Conservation (phyloP, 2,888 invertebrate species). For the Acanthoscelides obtectus region DNA sequence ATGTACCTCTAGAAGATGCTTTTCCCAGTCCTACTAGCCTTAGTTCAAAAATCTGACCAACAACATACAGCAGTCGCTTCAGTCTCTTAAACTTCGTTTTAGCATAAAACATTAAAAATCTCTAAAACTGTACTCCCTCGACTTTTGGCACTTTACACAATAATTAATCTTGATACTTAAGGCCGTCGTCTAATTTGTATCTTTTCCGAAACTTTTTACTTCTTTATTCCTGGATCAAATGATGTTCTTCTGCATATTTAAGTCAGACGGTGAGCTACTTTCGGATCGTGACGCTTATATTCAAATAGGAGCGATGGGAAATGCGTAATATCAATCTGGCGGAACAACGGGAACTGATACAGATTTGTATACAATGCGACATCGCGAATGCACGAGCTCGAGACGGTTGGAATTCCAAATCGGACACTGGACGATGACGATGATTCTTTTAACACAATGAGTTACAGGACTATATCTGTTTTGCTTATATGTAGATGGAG, state of each 20-base stretch:
- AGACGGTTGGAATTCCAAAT: background rate
- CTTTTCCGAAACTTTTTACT: too few species aligned
- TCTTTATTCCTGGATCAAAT: conserved; percentile 24
- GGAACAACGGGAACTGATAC: background rate
- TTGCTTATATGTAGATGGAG: background rate
- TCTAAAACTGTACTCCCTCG: too few species aligned
- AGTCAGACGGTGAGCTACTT: conserved; percentile 14
- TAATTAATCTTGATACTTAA: too few species aligned
- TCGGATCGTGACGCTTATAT: background rate
- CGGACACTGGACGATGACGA: background rate
- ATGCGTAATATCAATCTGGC: background rate
- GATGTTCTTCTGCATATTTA: conserved; percentile 24
- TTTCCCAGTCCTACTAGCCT: too few species aligned
- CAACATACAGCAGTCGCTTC: too few species aligned
- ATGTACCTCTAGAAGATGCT: too few species aligned
- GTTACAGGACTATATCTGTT: background rate
- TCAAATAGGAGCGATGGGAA: background rate
- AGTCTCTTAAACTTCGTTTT: too few species aligned
- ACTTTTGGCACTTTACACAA: too few species aligned
- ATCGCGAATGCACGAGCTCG: background rate
- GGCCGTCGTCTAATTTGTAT: too few species aligned
- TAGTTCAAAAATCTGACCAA: too few species aligned
- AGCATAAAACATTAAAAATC: too few species aligned
- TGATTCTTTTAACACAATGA: background rate
- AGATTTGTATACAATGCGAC: background rate